Evolutionary conservation across 2,888 invertebrate species (phyloP), one percentile per base, ranked within the genome.

Genomic region (Hermodice carunculata): DNA sequence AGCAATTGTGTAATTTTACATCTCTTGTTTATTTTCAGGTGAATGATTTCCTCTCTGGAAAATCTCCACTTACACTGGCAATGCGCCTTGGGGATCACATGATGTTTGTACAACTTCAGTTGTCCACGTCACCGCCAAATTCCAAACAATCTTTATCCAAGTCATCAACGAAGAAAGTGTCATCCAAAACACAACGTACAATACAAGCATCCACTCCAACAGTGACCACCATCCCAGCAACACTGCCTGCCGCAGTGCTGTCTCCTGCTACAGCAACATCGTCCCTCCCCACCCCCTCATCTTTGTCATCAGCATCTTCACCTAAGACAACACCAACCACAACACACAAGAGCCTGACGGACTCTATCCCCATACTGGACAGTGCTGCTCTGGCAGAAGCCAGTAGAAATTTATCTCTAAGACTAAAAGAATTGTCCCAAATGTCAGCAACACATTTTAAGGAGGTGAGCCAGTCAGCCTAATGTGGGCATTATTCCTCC

Each of bases 61-160:
- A 95, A 86, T 94, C 95, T 54, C 96, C 97, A 28, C 88, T 97
- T 67, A 95, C 96, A 86, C 89, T 97, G 73, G 96, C 96, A 71
- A 96, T 96, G 95, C 91, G 96, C 75, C 89, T 96, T 66, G 96
- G 96, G 64, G 96, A 96, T 86, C 96, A 97, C 88, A 95, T 97
- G 94, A 96, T 97, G 96, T 90, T 97, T 77, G 96, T 97, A 70
- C 96, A 97, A 86, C 88, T 97, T 66, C 96, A 96, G 87, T 88
- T 97, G 73, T 96, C 96, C 77, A 95, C 95, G 0, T 66, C 77
- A 6, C 57, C 64, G 19, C 61, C 69, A 24, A 44, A 51, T 28
- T 40, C 52, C 42, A 51, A 63, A 19, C 76, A 86, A 69, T 34
- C 75, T 58, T 29, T 75, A 59, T 43, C 73, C 42, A 43, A 22